phyloP scores from a whole-genome alignment of 2,797 vertebrate species.

The Morelia viridis region DNA sequence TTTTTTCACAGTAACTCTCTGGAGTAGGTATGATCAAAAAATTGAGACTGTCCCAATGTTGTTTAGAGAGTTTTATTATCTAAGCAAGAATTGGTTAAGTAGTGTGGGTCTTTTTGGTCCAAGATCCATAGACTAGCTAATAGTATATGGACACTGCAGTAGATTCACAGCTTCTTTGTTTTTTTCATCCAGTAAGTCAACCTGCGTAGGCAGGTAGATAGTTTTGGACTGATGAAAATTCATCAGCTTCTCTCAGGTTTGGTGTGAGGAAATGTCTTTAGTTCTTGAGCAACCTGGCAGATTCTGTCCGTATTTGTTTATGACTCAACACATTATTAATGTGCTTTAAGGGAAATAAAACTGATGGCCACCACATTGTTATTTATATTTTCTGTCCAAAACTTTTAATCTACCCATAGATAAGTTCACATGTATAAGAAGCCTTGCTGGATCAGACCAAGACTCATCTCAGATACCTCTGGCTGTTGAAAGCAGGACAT shows the following conservation, averaged over 20 bases:
- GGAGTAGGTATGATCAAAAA: background rate
- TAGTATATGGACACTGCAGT: background rate
- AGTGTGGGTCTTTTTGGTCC: too few relatives aligned
- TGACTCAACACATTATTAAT: background rate
- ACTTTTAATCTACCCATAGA: background rate
- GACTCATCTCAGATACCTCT: background rate
- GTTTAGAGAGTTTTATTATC: background rate
- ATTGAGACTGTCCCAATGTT: too few relatives aligned
- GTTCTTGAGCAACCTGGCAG: background rate
- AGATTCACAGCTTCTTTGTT: background rate
- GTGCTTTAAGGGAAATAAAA: background rate
- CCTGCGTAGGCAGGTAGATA: too few relatives aligned
- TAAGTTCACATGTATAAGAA: background rate
- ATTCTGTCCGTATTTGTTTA: background rate
- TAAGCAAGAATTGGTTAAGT: background rate
- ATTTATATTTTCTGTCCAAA: slow-evolving; percentile 17
- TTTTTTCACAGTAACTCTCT: background rate
- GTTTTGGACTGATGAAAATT: background rate
- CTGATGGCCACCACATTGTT: background rate
- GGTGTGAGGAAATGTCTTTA: background rate
- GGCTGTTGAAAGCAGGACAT: background rate
- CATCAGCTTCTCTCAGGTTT: background rate
- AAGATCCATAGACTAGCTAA: too few relatives aligned
- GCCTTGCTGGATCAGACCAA: background rate
- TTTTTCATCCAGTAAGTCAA: background rate